Conservation (phyloP, 2,888 invertebrate genomes). For the Orthosia gothica region DNA sequence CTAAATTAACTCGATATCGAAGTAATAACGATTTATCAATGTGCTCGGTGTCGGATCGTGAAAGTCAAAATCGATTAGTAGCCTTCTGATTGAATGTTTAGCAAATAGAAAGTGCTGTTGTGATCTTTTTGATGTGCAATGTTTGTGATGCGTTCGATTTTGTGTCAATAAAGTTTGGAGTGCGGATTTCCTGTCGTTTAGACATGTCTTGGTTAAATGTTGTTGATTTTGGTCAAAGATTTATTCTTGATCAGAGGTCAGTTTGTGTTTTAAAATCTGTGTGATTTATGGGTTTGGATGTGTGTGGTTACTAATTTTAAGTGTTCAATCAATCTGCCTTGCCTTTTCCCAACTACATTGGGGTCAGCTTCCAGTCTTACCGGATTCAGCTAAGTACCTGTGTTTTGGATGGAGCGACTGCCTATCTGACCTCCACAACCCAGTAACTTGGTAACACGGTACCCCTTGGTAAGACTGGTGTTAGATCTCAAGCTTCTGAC, state of each 20-base stretch:
- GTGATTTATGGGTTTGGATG: background rate
- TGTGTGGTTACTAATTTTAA: no score
- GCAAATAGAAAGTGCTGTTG: conserved; percentile 64
- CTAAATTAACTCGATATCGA: conserved; percentile 62
- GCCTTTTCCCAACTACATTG: no score
- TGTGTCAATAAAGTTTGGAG: conserved; percentile 35
- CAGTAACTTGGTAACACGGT: no score
- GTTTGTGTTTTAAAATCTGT: background rate
- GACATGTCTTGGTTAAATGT: background rate
- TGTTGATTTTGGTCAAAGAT: conserved; percentile 21
- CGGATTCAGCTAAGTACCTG: no score
- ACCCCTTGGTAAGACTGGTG: no score
- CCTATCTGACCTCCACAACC: no score
- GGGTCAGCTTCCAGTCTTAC: no score
- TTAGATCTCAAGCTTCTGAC: no score
- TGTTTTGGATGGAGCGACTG: no score
- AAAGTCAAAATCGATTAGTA: conserved; percentile 78
- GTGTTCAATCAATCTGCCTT: no score
- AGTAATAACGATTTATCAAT: conserved; percentile 73
- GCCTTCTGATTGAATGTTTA: conserved; percentile 66
- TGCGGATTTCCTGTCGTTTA: conserved; percentile 14
- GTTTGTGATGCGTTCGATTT: conserved; percentile 43
- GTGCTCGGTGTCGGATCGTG: conserved; percentile 71
- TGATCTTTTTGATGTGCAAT: conserved; percentile 44
- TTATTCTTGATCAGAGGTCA: background rate